Evolutionary conservation across 2,113 vertebrate species (phyloP).

Genomic region (Falco punctatus): DNA sequence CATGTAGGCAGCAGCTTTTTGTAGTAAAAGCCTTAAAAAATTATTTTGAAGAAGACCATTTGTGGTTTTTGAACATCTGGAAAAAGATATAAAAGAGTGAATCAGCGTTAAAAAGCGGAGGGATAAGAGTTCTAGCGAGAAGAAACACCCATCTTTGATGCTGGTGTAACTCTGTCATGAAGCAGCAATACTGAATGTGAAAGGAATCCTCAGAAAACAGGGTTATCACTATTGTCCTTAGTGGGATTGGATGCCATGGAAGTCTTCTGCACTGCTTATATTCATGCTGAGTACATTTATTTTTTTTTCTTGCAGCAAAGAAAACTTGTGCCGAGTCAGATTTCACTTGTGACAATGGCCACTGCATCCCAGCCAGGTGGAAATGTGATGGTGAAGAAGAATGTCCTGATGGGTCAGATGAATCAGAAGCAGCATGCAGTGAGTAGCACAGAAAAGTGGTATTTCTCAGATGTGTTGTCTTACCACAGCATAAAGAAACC

Average conservation of each 20-base stretch:
- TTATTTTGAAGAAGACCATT: background rate
- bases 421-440: conserved; percentile 92
- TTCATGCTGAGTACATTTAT: background rate
- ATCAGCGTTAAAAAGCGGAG: background rate
- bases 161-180: background rate
- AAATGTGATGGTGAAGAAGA: conserved; percentile 95
- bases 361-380: conserved; percentile 92
- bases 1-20: background rate
- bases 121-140: background rate
- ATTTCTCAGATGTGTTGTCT: background rate
- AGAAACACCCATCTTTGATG: background rate
- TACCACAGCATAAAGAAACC: background rate
- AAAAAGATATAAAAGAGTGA: background rate
- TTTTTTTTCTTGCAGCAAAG: conserved; percentile 81
- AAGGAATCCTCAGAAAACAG: background rate
- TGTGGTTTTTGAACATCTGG: background rate
- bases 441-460: conserved; percentile 66
- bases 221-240: rapidly evolving
- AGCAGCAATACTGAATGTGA: background rate
- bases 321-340: conserved; percentile 91
- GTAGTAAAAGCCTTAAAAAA: background rate
- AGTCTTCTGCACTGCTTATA: background rate
- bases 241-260: background rate
- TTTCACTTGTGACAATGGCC: conserved; percentile 92
- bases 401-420: conserved; percentile 91